Percentiles rank a stretch among this genome's conserved stretches.
phyloP scores from a whole-genome alignment of 2,888 invertebrate species.

The Drosophila melanosoma region DNA sequence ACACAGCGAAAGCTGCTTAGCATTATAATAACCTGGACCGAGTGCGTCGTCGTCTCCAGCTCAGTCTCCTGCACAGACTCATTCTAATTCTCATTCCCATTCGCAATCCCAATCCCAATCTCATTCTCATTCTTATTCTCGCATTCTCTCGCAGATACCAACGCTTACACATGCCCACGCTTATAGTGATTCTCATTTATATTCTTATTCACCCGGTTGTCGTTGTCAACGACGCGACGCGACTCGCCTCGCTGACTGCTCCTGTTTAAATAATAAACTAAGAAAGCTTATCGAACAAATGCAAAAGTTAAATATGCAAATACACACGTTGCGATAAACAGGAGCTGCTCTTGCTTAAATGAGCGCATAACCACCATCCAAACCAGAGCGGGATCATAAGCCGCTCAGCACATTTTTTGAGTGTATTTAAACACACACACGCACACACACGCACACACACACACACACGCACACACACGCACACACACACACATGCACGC shows the following conservation, averaged over 20 bases:
- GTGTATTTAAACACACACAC: slow-evolving; percentile 62
- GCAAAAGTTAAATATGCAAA: slow-evolving; percentile 71
- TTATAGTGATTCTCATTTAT: slow-evolving; percentile 17
- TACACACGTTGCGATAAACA: slow-evolving; percentile 39
- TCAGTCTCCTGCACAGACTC: background rate
- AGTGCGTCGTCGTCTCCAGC: slow-evolving; percentile 13
- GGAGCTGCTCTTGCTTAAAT: slow-evolving; percentile 7
- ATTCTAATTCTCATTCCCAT: too few species aligned
- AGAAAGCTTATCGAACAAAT: slow-evolving; percentile 70
- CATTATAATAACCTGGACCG: slow-evolving; percentile 64
- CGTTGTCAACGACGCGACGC: slow-evolving; percentile 42
- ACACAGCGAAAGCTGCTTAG: slow-evolving; percentile 44
- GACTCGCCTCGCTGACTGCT: slow-evolving; percentile 42
- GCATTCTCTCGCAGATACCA: too few species aligned
- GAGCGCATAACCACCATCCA: slow-evolving; percentile 10
- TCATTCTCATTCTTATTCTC: background rate
- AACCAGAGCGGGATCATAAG: slow-evolving; percentile 58
- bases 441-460: slow-evolving; percentile 24
- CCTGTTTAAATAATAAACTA: slow-evolving; percentile 72
- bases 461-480: too few species aligned
- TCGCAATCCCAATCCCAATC: background rate
- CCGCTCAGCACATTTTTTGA: slow-evolving; percentile 64
- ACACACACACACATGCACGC: slow-evolving; percentile 6
- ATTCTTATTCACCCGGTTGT: slow-evolving; percentile 24
- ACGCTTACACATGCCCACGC: background rate